phyloP scores from a whole-genome alignment of 35 echinoderm and acorn worm species.

The Amphiura filiformis region DNA sequence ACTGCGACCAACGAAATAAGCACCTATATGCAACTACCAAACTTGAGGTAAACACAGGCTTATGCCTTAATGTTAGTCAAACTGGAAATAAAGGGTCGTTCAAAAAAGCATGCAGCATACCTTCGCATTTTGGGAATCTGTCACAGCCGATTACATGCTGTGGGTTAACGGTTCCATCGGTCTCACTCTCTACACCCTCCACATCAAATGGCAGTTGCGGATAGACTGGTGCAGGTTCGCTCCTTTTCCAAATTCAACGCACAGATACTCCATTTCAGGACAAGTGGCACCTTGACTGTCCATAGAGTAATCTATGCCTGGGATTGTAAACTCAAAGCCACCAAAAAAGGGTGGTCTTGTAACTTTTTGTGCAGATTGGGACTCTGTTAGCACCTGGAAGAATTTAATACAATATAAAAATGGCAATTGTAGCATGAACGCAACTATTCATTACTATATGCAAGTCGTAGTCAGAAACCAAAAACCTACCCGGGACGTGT shows the following conservation, averaged over 20 bases:
- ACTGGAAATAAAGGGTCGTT: no score
- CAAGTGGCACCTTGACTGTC: not conserved
- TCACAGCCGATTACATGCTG: not conserved
- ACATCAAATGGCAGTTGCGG: not conserved
- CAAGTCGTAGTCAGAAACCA: no score
- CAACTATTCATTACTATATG: no score
- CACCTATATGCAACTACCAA: no score
- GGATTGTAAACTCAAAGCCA: not conserved
- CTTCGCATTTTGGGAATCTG: not conserved
- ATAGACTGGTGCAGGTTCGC: not conserved
- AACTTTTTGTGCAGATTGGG: not conserved
- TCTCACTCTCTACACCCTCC: not conserved
- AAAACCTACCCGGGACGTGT: no score
- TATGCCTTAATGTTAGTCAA: no score
- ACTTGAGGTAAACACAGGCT: no score
- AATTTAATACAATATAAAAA: not conserved
- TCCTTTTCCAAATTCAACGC: not conserved
- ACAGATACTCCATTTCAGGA: not conserved
- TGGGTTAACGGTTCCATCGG: not conserved
- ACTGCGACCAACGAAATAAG: no score
- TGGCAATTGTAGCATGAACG: no score
- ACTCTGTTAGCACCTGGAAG: not conserved
- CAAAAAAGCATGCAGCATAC: no score
- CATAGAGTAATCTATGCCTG: not conserved
- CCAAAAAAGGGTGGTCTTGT: not conserved